phyloP scores from a whole-genome alignment of 1,140 invertebrate genomes.

The Nilaparvata lugens region DNA sequence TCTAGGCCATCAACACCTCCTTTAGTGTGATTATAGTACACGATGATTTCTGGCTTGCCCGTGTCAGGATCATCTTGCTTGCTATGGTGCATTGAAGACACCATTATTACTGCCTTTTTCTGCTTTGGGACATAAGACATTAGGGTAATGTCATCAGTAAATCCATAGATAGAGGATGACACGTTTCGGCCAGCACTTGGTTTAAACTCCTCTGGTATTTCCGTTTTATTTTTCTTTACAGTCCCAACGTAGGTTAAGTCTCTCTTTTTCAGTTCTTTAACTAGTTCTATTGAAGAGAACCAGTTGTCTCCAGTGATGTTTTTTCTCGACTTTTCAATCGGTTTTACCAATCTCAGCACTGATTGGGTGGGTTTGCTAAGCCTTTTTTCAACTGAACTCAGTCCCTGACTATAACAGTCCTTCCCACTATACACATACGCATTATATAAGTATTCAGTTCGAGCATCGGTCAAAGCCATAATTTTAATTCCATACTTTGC shows the following conservation, averaged over 20 bases:
- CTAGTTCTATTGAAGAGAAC: slow-evolving; percentile 22
- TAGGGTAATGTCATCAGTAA: slow-evolving; percentile 19
- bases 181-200: not conserved
- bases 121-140: slow-evolving; percentile 18
- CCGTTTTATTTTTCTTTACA: slow-evolving; percentile 37
- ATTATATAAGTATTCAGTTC: slow-evolving; percentile 13
- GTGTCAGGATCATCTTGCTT: slow-evolving; percentile 22
- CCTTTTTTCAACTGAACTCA: not conserved
- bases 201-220: slow-evolving; percentile 29
- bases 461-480: slow-evolving; percentile 1
- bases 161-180: slow-evolving; percentile 26
- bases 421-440: slow-evolving; percentile 14
- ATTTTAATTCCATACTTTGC: slow-evolving; percentile 33
- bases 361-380: slow-evolving; percentile 19
- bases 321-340: slow-evolving; percentile 14
- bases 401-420: not conserved
- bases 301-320: slow-evolving; percentile 19
- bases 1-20: slow-evolving; percentile 30
- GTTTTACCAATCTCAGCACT: slow-evolving; percentile 22
- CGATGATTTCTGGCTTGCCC: slow-evolving; percentile 32
- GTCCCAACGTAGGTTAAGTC: slow-evolving; percentile 26
- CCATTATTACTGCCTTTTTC: slow-evolving; percentile 30
- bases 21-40: slow-evolving; percentile 29
- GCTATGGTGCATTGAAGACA: slow-evolving; percentile 26
- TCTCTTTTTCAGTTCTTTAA: slow-evolving; percentile 16